These are phyloP conservation scores for Toxotes jaculatrix DNA, from an alignment of 2,113 vertebrate genomes.

Conservation along the genomic window DNA sequence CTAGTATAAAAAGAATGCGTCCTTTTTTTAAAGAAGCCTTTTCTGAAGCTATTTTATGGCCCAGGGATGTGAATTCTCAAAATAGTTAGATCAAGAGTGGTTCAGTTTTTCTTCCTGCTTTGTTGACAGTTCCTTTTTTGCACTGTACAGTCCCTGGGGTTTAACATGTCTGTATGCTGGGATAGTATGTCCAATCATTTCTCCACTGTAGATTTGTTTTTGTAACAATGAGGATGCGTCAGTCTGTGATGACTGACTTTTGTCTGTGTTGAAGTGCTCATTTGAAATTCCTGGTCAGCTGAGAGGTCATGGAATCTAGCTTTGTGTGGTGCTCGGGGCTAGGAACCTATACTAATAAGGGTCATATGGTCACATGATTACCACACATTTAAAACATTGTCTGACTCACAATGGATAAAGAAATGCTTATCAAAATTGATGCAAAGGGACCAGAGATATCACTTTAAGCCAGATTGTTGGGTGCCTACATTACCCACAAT, in stretches of 20 bases:
- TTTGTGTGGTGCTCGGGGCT: not conserved
- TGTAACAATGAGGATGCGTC: not conserved
- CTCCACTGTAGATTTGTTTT: not conserved
- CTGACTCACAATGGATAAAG: not conserved
- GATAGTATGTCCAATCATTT: not conserved
- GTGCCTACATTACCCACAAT: not conserved
- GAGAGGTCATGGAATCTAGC: not conserved
- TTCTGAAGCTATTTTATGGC: conserved; percentile 26
- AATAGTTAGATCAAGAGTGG: conserved; percentile 23
- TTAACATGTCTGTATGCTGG: not conserved
- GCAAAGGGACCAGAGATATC: no score
- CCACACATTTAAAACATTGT: not conserved
- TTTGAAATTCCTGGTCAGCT: not conserved
- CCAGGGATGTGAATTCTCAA: conserved; percentile 24
- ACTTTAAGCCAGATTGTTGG: no score
- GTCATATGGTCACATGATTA: not conserved
- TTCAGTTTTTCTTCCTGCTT: not conserved
- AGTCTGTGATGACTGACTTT: not conserved
- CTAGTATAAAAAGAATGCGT: conserved; percentile 8
- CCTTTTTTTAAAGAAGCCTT: conserved; percentile 2
- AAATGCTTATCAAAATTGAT: not conserved
- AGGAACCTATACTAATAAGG: not conserved
- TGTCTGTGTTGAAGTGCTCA: not conserved
- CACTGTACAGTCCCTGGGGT: not conserved
- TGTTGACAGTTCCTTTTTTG: not conserved